Conservation (phyloP, 2,113 vertebrate genomes). For the Lonchura striata region DNA sequence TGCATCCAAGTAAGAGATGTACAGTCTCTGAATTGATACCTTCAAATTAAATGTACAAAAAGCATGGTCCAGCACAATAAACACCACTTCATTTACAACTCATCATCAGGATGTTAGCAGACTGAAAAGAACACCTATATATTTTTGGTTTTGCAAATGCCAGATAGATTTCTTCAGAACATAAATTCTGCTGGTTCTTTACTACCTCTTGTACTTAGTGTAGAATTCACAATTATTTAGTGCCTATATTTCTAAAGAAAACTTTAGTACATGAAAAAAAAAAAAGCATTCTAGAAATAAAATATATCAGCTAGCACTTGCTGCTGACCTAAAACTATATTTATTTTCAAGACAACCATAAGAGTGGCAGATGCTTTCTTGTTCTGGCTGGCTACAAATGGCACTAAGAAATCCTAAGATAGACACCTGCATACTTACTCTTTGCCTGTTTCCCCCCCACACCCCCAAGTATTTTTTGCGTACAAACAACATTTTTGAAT, state of each 20-base stretch:
- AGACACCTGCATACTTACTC: neutral
- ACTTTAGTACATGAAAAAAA: neutral
- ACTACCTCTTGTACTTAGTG: neutral
- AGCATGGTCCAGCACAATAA: neutral
- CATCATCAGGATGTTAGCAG: neutral
- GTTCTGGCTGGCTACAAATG: slow-evolving; percentile 12
- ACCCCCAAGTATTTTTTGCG: neutral
- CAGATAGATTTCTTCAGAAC: neutral
- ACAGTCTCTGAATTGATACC: neutral
- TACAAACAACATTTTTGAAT: neutral
- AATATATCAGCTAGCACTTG: neutral
- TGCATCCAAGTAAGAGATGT: neutral
- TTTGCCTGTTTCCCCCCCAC: neutral
- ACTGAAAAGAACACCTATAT: neutral
- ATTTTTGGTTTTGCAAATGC: neutral
- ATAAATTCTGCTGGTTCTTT: neutral
- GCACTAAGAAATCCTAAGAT: neutral
- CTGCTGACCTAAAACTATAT: slow-evolving; percentile 21
- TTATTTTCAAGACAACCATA: slow-evolving; percentile 20
- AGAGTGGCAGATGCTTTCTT: slow-evolving; percentile 39
- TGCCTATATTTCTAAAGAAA: neutral
- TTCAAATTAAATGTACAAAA: neutral
- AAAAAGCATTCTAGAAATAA: slow-evolving; percentile 27
- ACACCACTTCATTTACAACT: neutral
- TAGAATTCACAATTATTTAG: slow-evolving; percentile 1